Percentiles rank a stretch among this genome's conserved stretches.
phyloP scores from a whole-genome alignment of 2,113 vertebrate species.

The Lota lota region DNA sequence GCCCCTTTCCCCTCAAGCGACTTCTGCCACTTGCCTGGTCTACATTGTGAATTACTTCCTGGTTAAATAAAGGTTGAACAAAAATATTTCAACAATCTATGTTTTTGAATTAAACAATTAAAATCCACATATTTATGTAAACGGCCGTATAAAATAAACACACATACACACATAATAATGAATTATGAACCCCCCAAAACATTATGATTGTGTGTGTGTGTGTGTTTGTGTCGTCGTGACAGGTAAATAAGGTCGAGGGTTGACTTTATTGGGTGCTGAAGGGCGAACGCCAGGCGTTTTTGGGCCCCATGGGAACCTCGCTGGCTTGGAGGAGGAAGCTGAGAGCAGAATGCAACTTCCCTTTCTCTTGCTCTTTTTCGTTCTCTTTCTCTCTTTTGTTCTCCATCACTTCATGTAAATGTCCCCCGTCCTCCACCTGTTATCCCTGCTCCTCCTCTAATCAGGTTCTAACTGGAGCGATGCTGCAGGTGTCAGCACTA shows the following conservation, averaged over 20 bases:
- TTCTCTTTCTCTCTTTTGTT: background rate
- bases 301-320: conserved; percentile 40
- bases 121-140: too few species aligned
- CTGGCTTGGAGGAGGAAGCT: conserved; percentile 41
- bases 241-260: conserved; percentile 44
- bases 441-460: conserved; percentile 33
- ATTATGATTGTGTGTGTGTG: background rate
- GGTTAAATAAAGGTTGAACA: too few species aligned
- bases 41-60: too few species aligned
- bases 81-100: too few species aligned
- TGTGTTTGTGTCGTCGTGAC: background rate
- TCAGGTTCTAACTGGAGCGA: conserved; percentile 53
- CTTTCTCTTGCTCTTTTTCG: background rate
- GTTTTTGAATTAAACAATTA: too few species aligned
- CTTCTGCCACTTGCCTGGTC: too few species aligned
- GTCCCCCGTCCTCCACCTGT: conserved; percentile 13
- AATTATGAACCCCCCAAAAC: background rate
- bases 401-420: background rate
- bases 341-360: conserved; percentile 31
- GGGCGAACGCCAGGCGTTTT: conserved; percentile 31
- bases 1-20: too few species aligned
- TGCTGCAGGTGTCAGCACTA: conserved; percentile 50
- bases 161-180: too few species aligned
- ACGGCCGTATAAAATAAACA: too few species aligned
- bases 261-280: conserved; percentile 44